These are phyloP conservation scores for Megaptera novaeangliae DNA, from an alignment of 2,113 vertebrate genomes.

Conservation along the genomic window DNA sequence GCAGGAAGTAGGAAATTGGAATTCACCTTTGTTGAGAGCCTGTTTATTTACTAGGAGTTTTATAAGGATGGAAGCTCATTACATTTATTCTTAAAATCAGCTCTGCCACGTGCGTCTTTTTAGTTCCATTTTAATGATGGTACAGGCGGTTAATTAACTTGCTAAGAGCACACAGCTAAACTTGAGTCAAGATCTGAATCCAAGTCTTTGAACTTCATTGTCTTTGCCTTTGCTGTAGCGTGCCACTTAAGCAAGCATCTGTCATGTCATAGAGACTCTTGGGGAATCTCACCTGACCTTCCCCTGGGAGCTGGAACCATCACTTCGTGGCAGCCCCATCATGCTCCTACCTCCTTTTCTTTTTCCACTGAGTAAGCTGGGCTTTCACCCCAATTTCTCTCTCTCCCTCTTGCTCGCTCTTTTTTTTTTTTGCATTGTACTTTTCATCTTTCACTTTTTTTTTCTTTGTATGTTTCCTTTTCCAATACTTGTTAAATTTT, in stretches of 20 bases:
- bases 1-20: not conserved
- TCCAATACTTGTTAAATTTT: not conserved
- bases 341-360: not conserved
- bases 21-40: not conserved
- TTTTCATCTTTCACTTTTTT: not conserved
- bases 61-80: not conserved
- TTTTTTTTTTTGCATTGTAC: not conserved
- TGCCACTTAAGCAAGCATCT: not conserved
- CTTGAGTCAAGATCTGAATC: not conserved
- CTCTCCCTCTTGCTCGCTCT: not conserved
- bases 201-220: not conserved
- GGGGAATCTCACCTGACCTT: not conserved
- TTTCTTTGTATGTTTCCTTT: not conserved
- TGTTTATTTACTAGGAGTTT: not conserved
- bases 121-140: not conserved
- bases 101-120: not conserved
- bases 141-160: not conserved
- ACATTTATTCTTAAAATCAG: not conserved
- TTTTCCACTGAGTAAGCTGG: not conserved
- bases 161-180: not conserved
- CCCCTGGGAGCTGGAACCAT: not conserved
- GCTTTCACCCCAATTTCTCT: not conserved
- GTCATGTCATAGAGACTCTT: rapidly evolving
- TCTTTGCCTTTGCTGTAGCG: rapidly evolving
- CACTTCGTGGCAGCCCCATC: not conserved